These are phyloP conservation scores for Diachrysia chrysitis DNA, from an alignment of 2,888 invertebrate genomes.

Conservation along the genomic window DNA sequence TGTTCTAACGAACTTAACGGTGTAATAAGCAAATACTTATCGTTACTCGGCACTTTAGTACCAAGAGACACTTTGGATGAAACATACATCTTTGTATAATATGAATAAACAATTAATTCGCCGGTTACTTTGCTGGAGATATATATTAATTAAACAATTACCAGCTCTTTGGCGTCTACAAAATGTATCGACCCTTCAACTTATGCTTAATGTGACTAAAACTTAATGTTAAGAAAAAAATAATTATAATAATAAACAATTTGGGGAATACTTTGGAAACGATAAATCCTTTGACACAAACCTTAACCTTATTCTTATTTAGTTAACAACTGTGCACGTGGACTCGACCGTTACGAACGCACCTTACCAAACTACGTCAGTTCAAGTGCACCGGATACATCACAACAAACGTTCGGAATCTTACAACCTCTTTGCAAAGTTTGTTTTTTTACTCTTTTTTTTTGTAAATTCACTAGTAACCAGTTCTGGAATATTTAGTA, in stretches of 20 bases:
- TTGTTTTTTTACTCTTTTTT: slow-evolving; percentile 68
- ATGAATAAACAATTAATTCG: slow-evolving; percentile 58
- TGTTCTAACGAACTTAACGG: slow-evolving; percentile 62
- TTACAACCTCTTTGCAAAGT: slow-evolving; percentile 82
- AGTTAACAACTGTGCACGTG: slow-evolving; percentile 89
- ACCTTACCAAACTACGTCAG: slow-evolving; percentile 75
- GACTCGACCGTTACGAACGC: slow-evolving; percentile 77
- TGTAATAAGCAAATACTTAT: slow-evolving; percentile 59
- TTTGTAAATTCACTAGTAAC: slow-evolving; percentile 84
- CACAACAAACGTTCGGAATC: slow-evolving; percentile 87
- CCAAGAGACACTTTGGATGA: slow-evolving; percentile 65
- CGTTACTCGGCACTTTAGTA: slow-evolving; percentile 45
- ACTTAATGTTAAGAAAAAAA: slow-evolving; percentile 78
- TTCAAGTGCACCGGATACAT: slow-evolving; percentile 87
- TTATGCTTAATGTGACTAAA: slow-evolving; percentile 85
- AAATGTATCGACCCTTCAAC: slow-evolving; percentile 77
- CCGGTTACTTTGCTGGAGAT: slow-evolving; percentile 44
- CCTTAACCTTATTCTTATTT: slow-evolving; percentile 85
- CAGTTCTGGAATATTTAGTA: slow-evolving; percentile 91
- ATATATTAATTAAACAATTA: slow-evolving; percentile 59
- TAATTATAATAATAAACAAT: slow-evolving; percentile 82
- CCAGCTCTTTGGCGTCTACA: slow-evolving; percentile 82
- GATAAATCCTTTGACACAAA: slow-evolving; percentile 89
- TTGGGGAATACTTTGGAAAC: slow-evolving; percentile 90
- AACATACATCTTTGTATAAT: slow-evolving; percentile 48